These are phyloP conservation scores for Protaetia brevitarsis DNA, from an alignment of 1,140 invertebrate species.

Conservation along the genomic window DNA sequence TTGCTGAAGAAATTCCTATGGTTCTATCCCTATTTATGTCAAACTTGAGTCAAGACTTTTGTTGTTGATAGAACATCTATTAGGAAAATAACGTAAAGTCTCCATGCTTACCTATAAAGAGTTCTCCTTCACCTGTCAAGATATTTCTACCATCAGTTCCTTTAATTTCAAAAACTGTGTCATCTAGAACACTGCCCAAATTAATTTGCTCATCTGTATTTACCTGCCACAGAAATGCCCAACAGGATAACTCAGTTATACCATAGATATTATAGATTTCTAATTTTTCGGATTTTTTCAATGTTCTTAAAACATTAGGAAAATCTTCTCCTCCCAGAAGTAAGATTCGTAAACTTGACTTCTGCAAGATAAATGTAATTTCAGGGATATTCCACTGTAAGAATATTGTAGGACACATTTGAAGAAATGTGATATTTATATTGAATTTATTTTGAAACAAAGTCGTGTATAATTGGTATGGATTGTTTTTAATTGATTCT, in stretches of 20 bases:
- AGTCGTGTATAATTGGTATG: conserved; percentile 51
- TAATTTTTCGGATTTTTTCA: conserved; percentile 51
- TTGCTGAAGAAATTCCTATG: too few relatives aligned
- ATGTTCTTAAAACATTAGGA: conserved; percentile 42
- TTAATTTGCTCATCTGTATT: conserved; percentile 48
- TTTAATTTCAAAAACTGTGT: conserved; percentile 60
- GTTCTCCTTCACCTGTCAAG: conserved; percentile 53
- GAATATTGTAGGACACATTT: conserved; percentile 75
- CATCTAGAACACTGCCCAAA: conserved; percentile 59
- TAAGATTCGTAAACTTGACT: conserved; percentile 55
- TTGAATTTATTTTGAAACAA: conserved; percentile 39
- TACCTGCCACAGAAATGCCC: conserved; percentile 66
- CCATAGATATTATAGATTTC: conserved; percentile 76
- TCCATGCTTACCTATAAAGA: conserved; percentile 56
- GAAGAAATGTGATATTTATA: conserved; percentile 62
- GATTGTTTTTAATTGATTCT: conserved; percentile 51
- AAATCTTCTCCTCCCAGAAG: conserved; percentile 64
- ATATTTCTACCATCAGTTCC: conserved; percentile 41
- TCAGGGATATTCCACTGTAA: conserved; percentile 54
- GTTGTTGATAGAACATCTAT: too few relatives aligned
- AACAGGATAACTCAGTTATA: conserved; percentile 81
- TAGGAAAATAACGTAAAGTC: too few relatives aligned
- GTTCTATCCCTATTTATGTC: too few relatives aligned
- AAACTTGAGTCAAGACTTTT: too few relatives aligned
- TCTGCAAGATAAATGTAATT: conserved; percentile 58